Base-by-base conservation (phyloP, 1,140 invertebrate genomes). In the Drosophila equinoxialis region DNA sequence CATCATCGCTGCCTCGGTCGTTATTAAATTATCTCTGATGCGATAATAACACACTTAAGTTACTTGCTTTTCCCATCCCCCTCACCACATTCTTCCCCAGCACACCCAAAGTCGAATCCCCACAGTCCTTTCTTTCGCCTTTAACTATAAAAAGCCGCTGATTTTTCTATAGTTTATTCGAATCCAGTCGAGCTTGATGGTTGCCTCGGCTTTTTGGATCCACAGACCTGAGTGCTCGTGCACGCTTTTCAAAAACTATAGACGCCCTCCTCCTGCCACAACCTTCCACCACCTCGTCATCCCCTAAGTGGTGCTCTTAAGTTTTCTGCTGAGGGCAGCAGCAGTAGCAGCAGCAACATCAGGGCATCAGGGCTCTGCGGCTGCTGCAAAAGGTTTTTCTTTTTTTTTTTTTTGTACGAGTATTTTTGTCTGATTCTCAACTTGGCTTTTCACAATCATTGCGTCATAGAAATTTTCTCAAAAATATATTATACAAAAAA, bases 1-100 rank as follows among this genome's bases (percentile, higher is more conserved):
- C 74, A 64, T 48, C 45, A 51, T 51, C 45, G 57, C 33, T 13
- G 74, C 77, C 68, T 77, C 71, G 20, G 69, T 86, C 83, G 83
- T 87, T 87, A 86, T 86, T 86, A 86, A 86, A 86, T 86, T 86
- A 86, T 86, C 83, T 86, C 83, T 87, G 83, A 87, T 86, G 83
- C 83, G 83, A 86, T 86, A 86, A 86, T 86, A 87, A 81, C 79
- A 77, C 83, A 86, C 83, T 86, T 86, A 86, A 74, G 83, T 68
- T 61, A 61, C 68, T 74, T 68, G 67, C 83, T 70, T 48, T 51
- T 23, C 10, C 45, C 17, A 20, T 67, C 26, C 23, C 20, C 64
- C 14, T 11, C 1, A 17, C n/a, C 20, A 8, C 20, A 23, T 0
- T 37, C 33, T 3, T 0, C 35, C 10, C 8, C 35, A 14, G 2